These are phyloP conservation scores for Mythimna impura DNA, from an alignment of 2,888 invertebrate species.

Conservation along the genomic window DNA sequence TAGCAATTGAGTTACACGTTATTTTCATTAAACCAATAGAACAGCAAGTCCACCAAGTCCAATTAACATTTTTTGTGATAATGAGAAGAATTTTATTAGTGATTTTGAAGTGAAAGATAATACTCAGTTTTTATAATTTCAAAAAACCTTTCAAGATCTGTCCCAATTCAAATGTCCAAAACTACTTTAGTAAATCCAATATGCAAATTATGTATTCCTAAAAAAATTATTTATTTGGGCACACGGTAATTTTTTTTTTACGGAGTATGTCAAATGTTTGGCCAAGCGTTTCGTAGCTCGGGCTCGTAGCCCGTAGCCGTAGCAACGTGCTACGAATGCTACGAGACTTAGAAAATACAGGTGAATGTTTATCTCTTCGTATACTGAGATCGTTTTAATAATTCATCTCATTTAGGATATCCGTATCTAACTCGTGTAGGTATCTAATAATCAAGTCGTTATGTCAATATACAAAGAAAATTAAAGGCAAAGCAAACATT, in stretches of 20 bases:
- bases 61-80: not conserved
- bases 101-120: too few species aligned
- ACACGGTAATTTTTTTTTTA: not conserved
- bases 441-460: not conserved
- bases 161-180: not conserved
- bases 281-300: constrained; percentile 28
- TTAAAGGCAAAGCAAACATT: not conserved
- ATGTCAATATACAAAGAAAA: not conserved
- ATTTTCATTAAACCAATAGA: not conserved
- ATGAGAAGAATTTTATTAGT: not conserved
- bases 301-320: constrained; percentile 47
- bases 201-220: not conserved
- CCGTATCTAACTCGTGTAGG: not conserved
- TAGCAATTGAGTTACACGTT: not conserved
- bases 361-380: not conserved
- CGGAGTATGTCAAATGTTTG: not conserved
- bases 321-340: constrained; percentile 48
- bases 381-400: not conserved
- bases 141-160: not conserved
- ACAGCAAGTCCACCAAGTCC: not conserved
- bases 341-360: constrained; percentile 25
- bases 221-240: not conserved
- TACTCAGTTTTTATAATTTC: too few species aligned
- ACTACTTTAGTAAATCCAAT: not conserved
- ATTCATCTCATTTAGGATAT: not conserved